A percentile compares a stretch with the other conserved stretches of the same genome.
phyloP scores from a whole-genome alignment of 1,140 invertebrate species.

The Cotesia glomerata region DNA sequence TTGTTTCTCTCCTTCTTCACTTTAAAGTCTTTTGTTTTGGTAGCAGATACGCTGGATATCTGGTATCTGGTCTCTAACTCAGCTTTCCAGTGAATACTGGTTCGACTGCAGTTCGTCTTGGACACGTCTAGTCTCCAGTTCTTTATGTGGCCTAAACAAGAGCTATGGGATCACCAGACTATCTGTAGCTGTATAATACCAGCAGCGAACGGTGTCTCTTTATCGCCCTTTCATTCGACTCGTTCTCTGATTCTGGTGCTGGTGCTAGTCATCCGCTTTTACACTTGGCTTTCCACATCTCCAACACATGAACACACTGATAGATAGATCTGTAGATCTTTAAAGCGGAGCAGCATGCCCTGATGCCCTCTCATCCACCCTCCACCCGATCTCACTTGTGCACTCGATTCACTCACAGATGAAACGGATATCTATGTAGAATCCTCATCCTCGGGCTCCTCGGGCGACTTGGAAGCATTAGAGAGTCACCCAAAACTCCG shows the following conservation, averaged over 20 bases:
- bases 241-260: not conserved
- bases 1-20: too few species aligned
- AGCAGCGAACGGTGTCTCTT: not conserved
- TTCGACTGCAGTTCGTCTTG: slow-evolving; percentile 56
- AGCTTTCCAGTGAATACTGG: slow-evolving; percentile 45
- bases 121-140: slow-evolving; percentile 50
- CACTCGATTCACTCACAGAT: not conserved
- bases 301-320: too few species aligned
- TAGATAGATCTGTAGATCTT: too few species aligned
- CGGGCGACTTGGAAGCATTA: slow-evolving; percentile 43
- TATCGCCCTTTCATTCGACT: slow-evolving; percentile 2
- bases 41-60: not conserved
- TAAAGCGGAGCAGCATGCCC: too few species aligned
- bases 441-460: not conserved
- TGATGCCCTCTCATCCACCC: slow-evolving; percentile 15
- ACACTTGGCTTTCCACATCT: too few species aligned
- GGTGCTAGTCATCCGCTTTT: too few species aligned
- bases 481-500: slow-evolving; percentile 55
- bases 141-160: slow-evolving; percentile 52
- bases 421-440: not conserved
- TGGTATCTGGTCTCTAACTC: too few species aligned
- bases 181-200: slow-evolving; percentile 21
- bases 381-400: not conserved
- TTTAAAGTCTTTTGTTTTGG: slow-evolving; percentile 15
- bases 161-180: slow-evolving; percentile 48